Conservation (phyloP, 2,888 invertebrate species). For the Thera obeliscata region DNA sequence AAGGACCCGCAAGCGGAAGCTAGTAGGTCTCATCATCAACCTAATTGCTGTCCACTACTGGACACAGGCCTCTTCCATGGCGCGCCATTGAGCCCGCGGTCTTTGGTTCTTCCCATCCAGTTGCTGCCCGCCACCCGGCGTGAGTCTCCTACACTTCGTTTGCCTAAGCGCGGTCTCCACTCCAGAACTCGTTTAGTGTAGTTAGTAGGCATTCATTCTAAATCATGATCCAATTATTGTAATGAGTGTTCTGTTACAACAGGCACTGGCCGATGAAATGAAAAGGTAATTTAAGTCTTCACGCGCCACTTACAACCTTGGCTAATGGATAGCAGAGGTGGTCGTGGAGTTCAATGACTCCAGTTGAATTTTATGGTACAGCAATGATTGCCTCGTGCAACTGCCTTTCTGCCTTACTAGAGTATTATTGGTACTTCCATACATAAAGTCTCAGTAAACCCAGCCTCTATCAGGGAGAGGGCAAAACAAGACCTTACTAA, state of each 20-base stretch:
- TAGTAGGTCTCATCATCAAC: no score
- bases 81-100: no score
- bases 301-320: conserved; percentile 60
- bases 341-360: conserved; percentile 29
- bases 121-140: no score
- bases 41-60: no score
- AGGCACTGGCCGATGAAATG: conserved; percentile 40
- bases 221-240: conserved; percentile 29
- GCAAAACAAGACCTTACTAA: not conserved
- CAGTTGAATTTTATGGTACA: conserved; percentile 3
- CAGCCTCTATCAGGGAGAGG: not conserved
- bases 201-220: not conserved
- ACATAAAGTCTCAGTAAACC: not conserved
- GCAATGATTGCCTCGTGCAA: no score
- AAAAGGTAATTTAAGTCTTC: conserved; percentile 60
- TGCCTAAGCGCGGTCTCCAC: no score
- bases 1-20: no score
- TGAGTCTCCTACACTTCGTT: no score
- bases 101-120: no score
- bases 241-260: conserved; percentile 26
- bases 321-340: conserved; percentile 26
- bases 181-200: not conserved
- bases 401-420: not conserved
- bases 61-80: no score
- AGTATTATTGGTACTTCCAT: no score